Conservation (phyloP, 2,888 invertebrate species). For the Oscheius sp. region DNA sequence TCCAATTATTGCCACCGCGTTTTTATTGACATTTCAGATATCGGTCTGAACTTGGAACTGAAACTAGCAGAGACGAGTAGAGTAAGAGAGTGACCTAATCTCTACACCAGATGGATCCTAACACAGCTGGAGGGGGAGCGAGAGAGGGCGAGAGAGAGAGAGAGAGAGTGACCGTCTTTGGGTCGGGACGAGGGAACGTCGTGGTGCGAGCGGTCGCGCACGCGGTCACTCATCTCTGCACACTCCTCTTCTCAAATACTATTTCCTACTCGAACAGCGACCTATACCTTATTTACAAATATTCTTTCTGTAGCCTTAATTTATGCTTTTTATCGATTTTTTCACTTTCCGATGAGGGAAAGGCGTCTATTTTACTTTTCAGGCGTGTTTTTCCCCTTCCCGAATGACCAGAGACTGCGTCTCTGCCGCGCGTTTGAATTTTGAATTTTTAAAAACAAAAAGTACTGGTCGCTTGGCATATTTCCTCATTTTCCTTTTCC, state of each 20-base stretch:
- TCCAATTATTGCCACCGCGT: background rate
- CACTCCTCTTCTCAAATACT: constrained; percentile 22
- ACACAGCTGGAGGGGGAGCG: background rate
- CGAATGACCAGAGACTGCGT: background rate
- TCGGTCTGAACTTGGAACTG: background rate
- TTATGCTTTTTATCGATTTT: constrained; percentile 9
- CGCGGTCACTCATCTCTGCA: constrained; percentile 35
- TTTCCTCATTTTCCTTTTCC: too few species aligned
- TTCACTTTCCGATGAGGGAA: background rate
- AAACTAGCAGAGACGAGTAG: too few species aligned
- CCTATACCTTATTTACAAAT: constrained; percentile 41
- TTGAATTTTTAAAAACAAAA: constrained; percentile 23
- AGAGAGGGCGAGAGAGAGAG: constrained; percentile 7
- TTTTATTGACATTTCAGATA: background rate
- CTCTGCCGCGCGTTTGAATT: constrained; percentile 26
- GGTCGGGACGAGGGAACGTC: constrained; percentile 2
- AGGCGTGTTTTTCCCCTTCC: background rate
- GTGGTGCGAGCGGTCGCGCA: constrained; percentile 27
- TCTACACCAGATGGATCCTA: too few species aligned
- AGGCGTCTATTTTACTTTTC: background rate
- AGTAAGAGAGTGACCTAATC: too few species aligned
- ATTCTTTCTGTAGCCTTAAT: constrained; percentile 6
- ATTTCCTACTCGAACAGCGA: constrained; percentile 37
- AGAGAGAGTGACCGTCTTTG: constrained; percentile 27
- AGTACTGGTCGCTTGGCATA: too few species aligned